Evolutionary conservation across 2,113 vertebrate genomes (phyloP), one percentile per base, ranked within the genome.

Genomic region (Anolis sagrei): DNA sequence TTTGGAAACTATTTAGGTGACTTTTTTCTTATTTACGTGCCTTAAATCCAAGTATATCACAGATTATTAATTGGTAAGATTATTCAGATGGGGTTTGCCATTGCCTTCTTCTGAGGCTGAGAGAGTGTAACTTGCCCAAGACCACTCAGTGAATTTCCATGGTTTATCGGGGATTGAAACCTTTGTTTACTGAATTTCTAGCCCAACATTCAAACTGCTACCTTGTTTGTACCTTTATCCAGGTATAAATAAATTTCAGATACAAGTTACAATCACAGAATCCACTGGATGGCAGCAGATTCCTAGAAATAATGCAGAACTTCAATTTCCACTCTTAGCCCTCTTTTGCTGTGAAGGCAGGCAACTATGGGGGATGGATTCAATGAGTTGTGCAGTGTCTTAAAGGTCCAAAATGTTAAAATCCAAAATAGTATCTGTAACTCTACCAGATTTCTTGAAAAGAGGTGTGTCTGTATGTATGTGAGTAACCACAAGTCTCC

Each of bases 211-310:
- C 54, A 58, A 58, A 16, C 14, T 2, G 16, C 54, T 58, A 58
- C 54, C 54, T 58, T 14, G 8, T 54, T 9, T 14, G 14, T 58
- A 58, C 13, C 54, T 58, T 58, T 58, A 58, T 58, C 18, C 18
- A 18, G 54, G 54, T 58, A 58, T 11, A 62, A 39, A 62, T 36
- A 27, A 79, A 58, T 7, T n/a, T 16, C 21, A 58, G 7, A 18
- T 14, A 29, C 19, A 72, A 82, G 73, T 3, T 27, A 27, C 39
- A 83, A 14, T 8, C 16, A n/a, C 3, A 82, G 6, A 44, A 48
- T 23, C 62, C 85, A 82, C 73, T 34, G 61, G 79, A 19, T 76
- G 85, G 85, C 48, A 29, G 19, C 64, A 82, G 13, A 82, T 82
- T 34, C 34, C 48, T 16, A 76, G 51, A 51, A 82, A 61, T 72